Evolutionary conservation across 2,888 invertebrate species (phyloP), one percentile per base, ranked within the genome.

Genomic region (Taenaris catops): DNA sequence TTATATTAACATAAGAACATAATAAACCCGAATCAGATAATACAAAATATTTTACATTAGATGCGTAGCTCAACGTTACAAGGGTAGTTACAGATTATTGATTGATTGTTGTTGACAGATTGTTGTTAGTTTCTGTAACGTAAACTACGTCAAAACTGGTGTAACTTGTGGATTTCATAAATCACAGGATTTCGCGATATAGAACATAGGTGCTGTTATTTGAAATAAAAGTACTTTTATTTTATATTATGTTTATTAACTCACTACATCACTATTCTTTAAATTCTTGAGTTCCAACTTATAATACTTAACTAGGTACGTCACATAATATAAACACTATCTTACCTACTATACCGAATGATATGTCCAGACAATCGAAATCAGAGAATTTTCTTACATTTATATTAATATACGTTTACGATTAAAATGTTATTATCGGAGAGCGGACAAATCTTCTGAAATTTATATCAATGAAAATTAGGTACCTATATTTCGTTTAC

Each of bases 211-310:
- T n/a, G n/a, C n/a, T n/a, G n/a, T n/a, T n/a, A n/a, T n/a, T n/a
- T 19, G 4, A 21, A 42, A 31, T 38, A 62, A 63, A 35, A 70
- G 51, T 46, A 34, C 44, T 23, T 39, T 40, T 27, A 52, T 63
- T 63, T 58, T 66, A 68, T 65, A 63, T 73, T 60, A 66, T 63
- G 64, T 84, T 83, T 84, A 83, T 79, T 81, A 68, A 67, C 72
- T 65, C 71, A 59, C 68, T 79, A 75, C 78, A 76, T 79, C 76
- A 74, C 75, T 80, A 75, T 65, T 70, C 60, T 71, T 80, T 78
- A 78, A 80, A 78, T 78, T 83, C 76, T 79, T 71, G 73, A 78
- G 74, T 80, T 76, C 68, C 69, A 74, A 69, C 84, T 83, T 79
- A 81, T 57, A 62, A 71, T 72, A 78, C 76, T 79, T 83, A 81